Evolutionary conservation across 1,140 invertebrate genomes (phyloP), one percentile per base, ranked within the genome.

Genomic region (Saccostrea cuccullata): DNA sequence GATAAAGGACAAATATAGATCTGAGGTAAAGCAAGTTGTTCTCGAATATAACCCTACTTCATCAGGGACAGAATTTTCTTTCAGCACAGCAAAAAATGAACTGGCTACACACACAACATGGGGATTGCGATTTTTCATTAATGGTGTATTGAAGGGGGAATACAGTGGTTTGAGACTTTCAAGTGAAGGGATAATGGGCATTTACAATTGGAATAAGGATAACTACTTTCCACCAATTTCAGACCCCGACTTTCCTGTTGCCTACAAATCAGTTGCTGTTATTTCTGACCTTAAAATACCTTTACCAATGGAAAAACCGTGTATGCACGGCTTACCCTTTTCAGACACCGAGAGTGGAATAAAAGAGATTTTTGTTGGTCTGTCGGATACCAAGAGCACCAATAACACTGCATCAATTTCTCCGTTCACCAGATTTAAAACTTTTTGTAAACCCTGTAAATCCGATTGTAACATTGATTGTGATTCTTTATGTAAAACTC

Each of bases 321-420:
- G 89, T 77, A 82, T 88, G 55, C 82, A 87, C 55, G 89, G 89
- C 1, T 26, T 86, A 55, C 64, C 83, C n/a, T 90, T 90, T 77
- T 47, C 36, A 23, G 89, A 90, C 58, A 15, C 15, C 17, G 85
- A 58, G 20, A 90, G 89, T 82, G 84, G 86, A n/a, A 77, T 90
- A 9, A 89, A 89, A 55, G 87, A 90, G 55, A 82, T 90, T 30
- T 89, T 82, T 67, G 55, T 89, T 17, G 89, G 87, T n/a, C 55
- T 90, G 0, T 86, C 84, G n/a, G 89, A 90, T 64, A 73, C 60
- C 23, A 23, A 55, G 20, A 88, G 86, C 55, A 56, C 13, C n/a
- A 88, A 77, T n/a, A 64, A 85, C 12, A 87, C 83, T 86, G 55
- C 86, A 36, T 70, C 82, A 6, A 84, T 84, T 12, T 73, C 83